Conservation (phyloP, 92 coral and sea anemone species). For the Meandrina meandrites region DNA sequence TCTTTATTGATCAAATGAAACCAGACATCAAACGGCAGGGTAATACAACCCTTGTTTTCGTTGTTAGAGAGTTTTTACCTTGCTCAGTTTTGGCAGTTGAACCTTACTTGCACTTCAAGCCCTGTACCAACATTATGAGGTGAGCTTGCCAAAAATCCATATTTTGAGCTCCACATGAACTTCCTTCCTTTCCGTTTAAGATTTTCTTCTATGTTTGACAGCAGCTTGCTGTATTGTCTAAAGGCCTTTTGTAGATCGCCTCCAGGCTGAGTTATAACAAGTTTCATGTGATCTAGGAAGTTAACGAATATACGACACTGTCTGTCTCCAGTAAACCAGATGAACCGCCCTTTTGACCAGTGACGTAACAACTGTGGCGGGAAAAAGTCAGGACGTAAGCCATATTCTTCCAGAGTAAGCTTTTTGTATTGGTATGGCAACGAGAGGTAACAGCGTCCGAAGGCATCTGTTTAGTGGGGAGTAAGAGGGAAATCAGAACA, state of each 20-base stretch:
- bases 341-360: slow-evolving; percentile 51
- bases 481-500: neutral
- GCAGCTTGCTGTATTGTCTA: slow-evolving; percentile 42
- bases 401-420: slow-evolving; percentile 23
- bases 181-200: slow-evolving; percentile 22
- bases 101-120: slow-evolving; percentile 48
- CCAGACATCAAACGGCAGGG: too few species aligned
- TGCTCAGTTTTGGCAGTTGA: slow-evolving; percentile 27
- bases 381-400: neutral
- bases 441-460: slow-evolving; percentile 1
- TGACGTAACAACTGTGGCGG: slow-evolving; percentile 34
- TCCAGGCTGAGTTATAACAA: slow-evolving; percentile 42
- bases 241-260: slow-evolving; percentile 46
- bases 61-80: slow-evolving; percentile 24
- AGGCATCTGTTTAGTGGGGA: neutral
- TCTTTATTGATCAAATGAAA: too few species aligned
- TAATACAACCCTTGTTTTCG: neutral
- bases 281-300: slow-evolving; percentile 51
- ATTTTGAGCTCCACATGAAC: slow-evolving; percentile 48
- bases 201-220: slow-evolving; percentile 15
- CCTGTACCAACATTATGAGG: slow-evolving; percentile 53
- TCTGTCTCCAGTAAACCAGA: slow-evolving; percentile 56
- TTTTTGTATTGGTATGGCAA: slow-evolving; percentile 33
- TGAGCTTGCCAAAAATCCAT: slow-evolving; percentile 55
- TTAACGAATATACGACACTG: slow-evolving; percentile 45